phyloP scores from a whole-genome alignment of 2,113 vertebrate genomes.

The Bufo gargarizans region DNA sequence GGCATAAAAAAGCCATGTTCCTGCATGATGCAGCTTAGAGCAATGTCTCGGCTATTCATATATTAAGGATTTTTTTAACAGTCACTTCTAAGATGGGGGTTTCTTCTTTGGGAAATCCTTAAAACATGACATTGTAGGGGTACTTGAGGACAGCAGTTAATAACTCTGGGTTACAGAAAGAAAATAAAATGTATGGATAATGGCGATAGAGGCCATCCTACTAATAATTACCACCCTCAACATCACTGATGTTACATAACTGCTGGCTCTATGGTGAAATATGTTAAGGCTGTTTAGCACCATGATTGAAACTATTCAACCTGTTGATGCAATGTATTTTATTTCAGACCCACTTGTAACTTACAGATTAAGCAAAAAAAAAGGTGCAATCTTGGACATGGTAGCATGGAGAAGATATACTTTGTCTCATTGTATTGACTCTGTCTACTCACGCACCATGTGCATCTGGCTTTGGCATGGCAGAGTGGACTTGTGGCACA shows the following conservation, averaged over 20 bases:
- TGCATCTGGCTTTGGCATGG: constrained; percentile 24
- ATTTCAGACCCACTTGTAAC: not conserved
- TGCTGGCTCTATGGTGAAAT: not conserved
- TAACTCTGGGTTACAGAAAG: not conserved
- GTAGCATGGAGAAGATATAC: constrained; percentile 16
- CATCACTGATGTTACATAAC: not conserved
- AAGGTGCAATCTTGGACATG: not conserved
- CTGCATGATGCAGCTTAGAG: not conserved
- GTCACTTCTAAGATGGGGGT: not conserved
- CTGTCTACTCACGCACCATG: not conserved
- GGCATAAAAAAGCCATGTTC: not conserved
- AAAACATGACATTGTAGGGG: not conserved
- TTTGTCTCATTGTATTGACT: constrained; percentile 10
- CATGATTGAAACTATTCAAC: not conserved
- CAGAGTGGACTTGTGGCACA: constrained; percentile 6
- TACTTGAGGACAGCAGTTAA: not conserved
- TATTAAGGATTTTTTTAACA: not conserved
- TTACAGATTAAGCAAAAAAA: too few species aligned
- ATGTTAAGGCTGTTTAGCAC: not conserved
- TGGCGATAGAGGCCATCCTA: not conserved
- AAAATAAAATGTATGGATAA: not conserved
- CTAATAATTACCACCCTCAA: not conserved
- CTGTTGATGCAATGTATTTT: not conserved
- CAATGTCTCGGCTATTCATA: not conserved
- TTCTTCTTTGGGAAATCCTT: not conserved